Evolutionary conservation across 2,888 invertebrate species (phyloP).

Genomic region (Epinotia brunnichana): DNA sequence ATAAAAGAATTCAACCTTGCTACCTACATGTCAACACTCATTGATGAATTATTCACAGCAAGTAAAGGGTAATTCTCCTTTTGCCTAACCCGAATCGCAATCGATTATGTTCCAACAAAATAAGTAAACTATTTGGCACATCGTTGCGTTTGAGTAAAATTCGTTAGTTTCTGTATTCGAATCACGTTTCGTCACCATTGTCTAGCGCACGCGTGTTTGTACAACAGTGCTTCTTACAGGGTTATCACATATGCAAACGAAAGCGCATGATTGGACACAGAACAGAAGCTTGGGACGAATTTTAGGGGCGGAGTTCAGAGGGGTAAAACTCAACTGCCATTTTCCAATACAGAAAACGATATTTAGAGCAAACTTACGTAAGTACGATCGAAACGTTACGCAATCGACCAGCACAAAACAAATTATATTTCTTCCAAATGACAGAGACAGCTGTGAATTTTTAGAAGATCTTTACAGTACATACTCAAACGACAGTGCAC

Average conservation of each 20-base stretch:
- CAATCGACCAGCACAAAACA: no score
- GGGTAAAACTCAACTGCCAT: no score
- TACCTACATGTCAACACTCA: not conserved
- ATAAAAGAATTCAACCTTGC: constrained; percentile 4
- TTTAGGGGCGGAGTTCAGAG: no score
- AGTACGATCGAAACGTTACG: no score
- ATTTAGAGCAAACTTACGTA: no score
- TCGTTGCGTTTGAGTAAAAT: constrained; percentile 32
- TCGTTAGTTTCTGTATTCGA: constrained; percentile 29
- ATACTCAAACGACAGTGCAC: no score
- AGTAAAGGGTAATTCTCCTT: not conserved
- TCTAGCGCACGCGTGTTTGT: constrained; percentile 35
- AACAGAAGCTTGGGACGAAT: no score
- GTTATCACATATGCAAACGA: constrained; percentile 8
- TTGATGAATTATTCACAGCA: not conserved
- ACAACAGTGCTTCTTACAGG: constrained; percentile 30
- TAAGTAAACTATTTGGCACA: not conserved
- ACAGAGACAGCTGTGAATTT: no score
- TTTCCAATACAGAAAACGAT: no score
- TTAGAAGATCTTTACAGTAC: no score
- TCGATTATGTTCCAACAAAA: constrained; percentile 20
- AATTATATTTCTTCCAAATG: no score
- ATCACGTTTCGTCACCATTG: constrained; percentile 40
- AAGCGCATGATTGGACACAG: no score
- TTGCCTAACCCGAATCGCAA: constrained; percentile 6